A percentile compares a stretch with the other conserved stretches of the same genome.
Conservation (phyloP, 1,140 invertebrate species). For the Wasmannia auropunctata region DNA sequence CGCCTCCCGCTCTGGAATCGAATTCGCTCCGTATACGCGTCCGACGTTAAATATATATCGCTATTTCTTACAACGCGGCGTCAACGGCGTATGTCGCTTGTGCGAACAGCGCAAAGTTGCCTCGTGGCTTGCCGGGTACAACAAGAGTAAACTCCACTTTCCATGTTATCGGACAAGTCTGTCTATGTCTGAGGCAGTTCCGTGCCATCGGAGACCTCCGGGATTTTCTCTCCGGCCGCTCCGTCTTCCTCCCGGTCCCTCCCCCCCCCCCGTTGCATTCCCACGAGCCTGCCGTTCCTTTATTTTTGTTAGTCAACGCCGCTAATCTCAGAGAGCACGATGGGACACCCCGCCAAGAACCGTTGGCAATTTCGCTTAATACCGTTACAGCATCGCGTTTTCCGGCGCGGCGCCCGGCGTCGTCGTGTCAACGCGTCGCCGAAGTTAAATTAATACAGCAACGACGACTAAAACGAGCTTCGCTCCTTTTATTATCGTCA, state of each 20-base stretch:
- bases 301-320: slow-evolving; percentile 36
- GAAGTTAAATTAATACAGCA: slow-evolving; percentile 78
- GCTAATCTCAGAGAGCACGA: slow-evolving; percentile 56
- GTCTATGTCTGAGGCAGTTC: slow-evolving; percentile 32
- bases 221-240: slow-evolving; percentile 9
- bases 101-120: not conserved
- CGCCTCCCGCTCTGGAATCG: not conserved
- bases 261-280: not conserved
- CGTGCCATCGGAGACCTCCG: slow-evolving; percentile 4
- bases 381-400: slow-evolving; percentile 49
- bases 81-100: not conserved
- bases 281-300: slow-evolving; percentile 4
- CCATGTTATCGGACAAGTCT: slow-evolving; percentile 60
- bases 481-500: slow-evolving; percentile 68
- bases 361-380: slow-evolving; percentile 71
- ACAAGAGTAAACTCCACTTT: slow-evolving; percentile 53
- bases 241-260: not conserved
- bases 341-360: not conserved
- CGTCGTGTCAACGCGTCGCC: slow-evolving; percentile 49
- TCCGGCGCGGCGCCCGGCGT: not conserved
- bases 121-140: not conserved
- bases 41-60: not conserved
- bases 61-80: slow-evolving; percentile 6
- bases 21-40: not conserved
- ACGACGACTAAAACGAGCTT: slow-evolving; percentile 49